phyloP scores from a whole-genome alignment of 2,888 invertebrate genomes.

The Geotrupes spiniger region DNA sequence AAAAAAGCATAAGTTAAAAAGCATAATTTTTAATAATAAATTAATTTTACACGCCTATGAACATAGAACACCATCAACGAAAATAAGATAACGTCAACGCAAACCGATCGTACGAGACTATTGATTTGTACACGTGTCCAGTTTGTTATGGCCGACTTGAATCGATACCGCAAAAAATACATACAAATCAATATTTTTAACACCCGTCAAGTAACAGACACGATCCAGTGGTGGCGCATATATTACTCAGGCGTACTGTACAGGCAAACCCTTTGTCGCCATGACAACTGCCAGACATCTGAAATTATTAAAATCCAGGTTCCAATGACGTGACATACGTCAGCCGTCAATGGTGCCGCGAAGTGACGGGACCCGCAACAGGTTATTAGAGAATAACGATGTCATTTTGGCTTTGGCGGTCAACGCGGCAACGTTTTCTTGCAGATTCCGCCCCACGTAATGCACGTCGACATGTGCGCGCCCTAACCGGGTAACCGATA shows the following conservation, averaged over 20 bases:
- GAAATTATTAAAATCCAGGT: constrained; percentile 28
- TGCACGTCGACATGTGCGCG: background rate
- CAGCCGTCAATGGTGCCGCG: constrained; percentile 12
- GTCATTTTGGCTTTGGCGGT: too few species aligned
- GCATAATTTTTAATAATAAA: too few species aligned
- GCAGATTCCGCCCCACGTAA: background rate
- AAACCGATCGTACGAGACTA: background rate
- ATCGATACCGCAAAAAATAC: background rate
- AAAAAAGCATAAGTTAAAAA: too few species aligned
- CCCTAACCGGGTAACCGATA: constrained; percentile 4
- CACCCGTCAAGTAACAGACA: background rate
- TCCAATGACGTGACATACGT: constrained; percentile 17
- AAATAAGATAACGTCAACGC: background rate
- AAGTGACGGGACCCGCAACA: constrained; percentile 20
- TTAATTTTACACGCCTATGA: too few species aligned
- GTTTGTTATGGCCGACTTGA: background rate
- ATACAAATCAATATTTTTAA: constrained; percentile 4
- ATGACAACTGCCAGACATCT: constrained; percentile 24
- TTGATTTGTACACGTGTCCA: constrained; percentile 4
- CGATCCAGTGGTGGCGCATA: constrained; percentile 18
- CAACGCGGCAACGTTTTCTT: background rate
- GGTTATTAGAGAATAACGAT: constrained; percentile 20
- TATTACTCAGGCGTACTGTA: constrained; percentile 22
- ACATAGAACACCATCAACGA: background rate
- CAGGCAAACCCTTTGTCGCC: constrained; percentile 24